Evolutionary conservation across 2,113 vertebrate genomes (phyloP).

Genomic region (Murina feae): DNA sequence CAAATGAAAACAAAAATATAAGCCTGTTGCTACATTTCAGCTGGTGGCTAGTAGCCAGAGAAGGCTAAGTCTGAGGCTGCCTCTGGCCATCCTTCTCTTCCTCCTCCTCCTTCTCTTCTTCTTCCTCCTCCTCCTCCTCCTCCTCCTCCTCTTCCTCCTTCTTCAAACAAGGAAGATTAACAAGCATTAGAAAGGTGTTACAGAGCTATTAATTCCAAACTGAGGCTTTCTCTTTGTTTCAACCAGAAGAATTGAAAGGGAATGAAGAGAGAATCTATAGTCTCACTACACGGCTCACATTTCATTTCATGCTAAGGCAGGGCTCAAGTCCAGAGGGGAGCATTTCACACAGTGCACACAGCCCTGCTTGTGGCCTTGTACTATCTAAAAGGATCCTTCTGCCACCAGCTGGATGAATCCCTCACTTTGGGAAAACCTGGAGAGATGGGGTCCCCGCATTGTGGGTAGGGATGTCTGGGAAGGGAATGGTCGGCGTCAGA

Average conservation of each 20-base stretch:
- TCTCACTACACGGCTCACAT: background rate
- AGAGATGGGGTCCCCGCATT: background rate
- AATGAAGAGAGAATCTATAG: background rate
- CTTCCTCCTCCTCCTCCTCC: background rate
- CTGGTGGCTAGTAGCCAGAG: background rate
- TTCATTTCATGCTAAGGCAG: background rate
- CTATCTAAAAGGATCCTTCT: background rate
- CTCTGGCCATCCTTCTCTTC: background rate
- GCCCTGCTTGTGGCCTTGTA: background rate
- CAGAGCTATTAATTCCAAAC: background rate
- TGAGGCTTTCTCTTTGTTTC: background rate
- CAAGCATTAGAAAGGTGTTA: background rate
- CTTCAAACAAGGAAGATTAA: background rate
- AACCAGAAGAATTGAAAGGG: background rate
- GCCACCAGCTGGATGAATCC: background rate
- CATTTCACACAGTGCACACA: background rate
- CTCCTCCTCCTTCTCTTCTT: no score
- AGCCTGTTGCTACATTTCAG: background rate
- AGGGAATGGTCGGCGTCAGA: background rate
- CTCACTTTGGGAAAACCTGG: background rate
- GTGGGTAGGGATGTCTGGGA: no score
- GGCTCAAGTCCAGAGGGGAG: background rate
- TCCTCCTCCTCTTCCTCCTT: background rate
- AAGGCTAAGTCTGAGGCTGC: background rate
- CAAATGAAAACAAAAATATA: background rate